phyloP scores from a whole-genome alignment of 64 coral and sea anemone species.

The Dendronephthya gigantea region DNA sequence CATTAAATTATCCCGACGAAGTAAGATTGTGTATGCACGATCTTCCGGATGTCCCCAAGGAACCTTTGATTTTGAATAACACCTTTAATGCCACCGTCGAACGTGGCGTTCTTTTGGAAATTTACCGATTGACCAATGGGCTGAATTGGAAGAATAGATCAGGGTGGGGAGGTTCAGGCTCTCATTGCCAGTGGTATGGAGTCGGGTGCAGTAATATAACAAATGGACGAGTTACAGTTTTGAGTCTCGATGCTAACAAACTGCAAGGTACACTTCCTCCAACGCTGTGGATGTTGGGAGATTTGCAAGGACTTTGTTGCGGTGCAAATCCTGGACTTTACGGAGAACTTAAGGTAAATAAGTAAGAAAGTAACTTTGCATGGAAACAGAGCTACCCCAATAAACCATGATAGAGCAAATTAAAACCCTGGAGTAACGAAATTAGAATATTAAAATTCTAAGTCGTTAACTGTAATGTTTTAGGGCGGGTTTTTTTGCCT shows the following conservation, averaged over 20 bases:
- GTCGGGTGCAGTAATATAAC: constrained; percentile 35
- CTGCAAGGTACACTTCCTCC: constrained; percentile 51
- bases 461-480: no score
- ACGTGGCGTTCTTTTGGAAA: constrained; percentile 32
- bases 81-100: constrained; percentile 46
- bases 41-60: no score
- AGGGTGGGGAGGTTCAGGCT: constrained; percentile 28
- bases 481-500: no score
- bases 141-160: constrained; percentile 21
- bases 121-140: constrained; percentile 40
- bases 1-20: no score
- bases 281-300: constrained; percentile 57
- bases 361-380: no score
- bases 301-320: constrained; percentile 48
- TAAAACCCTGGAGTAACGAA: no score
- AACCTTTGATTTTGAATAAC: constrained; percentile 16
- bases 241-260: constrained; percentile 44
- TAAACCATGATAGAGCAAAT: no score
- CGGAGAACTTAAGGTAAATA: constrained; percentile 30
- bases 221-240: constrained; percentile 34
- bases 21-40: no score
- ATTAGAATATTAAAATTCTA: no score
- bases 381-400: no score
- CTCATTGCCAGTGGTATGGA: constrained; percentile 60
- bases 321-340: background rate